Percentiles rank a stretch among this genome's conserved stretches.
These are phyloP conservation scores for Cervus canadensis DNA, from an alignment of 2,113 vertebrate species.

Conservation along the genomic window DNA sequence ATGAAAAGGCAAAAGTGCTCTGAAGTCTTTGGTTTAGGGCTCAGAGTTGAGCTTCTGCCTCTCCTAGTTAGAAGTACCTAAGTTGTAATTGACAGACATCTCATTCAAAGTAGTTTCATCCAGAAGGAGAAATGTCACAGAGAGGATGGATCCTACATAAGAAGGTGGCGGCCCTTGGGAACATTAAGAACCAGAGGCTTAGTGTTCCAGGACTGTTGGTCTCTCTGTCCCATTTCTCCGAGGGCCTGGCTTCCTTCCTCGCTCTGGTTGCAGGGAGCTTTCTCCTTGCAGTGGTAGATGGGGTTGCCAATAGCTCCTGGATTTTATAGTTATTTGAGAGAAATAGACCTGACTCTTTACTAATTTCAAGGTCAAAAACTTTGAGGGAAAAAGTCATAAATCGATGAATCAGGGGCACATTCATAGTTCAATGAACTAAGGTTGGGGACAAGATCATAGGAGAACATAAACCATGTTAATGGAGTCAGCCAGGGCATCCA, in stretches of 20 bases:
- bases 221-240: constrained; percentile 25
- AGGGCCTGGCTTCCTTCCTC: neutral
- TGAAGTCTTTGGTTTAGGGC: neutral
- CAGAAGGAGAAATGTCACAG: neutral
- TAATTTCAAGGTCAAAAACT: neutral
- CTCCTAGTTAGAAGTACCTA: neutral
- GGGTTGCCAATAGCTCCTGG: neutral
- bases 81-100: neutral
- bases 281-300: neutral
- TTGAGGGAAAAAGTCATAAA: neutral
- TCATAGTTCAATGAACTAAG: neutral
- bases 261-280: neutral
- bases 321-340: neutral
- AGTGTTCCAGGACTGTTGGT: neutral
- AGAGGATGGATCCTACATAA: neutral
- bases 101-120: neutral
- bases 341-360: neutral
- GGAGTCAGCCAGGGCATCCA: neutral
- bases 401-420: neutral
- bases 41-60: neutral
- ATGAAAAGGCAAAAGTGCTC: neutral
- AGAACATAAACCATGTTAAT: neutral
- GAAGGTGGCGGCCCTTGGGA: neutral
- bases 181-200: neutral
- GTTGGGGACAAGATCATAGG: neutral